Evolutionary conservation across 2,888 invertebrate species (phyloP), one percentile per base, ranked within the genome.

Genomic region (Himalopsyche tibetana): DNA sequence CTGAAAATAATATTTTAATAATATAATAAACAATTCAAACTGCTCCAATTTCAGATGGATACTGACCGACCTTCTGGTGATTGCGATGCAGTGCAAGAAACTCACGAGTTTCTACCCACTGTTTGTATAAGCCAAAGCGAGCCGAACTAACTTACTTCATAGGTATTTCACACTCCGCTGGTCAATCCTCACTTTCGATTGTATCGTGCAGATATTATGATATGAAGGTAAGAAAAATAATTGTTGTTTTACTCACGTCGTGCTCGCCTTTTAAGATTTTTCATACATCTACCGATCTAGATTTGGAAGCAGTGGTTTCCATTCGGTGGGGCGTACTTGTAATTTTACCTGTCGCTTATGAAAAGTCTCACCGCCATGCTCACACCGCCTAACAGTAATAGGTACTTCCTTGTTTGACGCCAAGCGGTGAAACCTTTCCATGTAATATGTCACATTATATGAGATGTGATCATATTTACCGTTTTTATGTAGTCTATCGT

Each of bases 151-250:
- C 42, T 80, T 42, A 80, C 38, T 45, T 40, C 80, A 40, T 42
- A 80, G 42, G 80, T 42, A 80, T 82, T 82, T 82, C 82, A 82
- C 82, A 36, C 45, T 55, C 36, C 15, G 82, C 82, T 82, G 82
- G 82, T n/a, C 82, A 19, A 19, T 63, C 36, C 8, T 11, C 55
- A 82, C 82, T 82, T 82, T 82, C 82, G 82, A 51, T 82, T 82
- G 55, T 82, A 45, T 55, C 82, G 82, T 82, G 82, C 15, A 45
- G 28, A 19, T 63, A 19, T 63, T 63, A 63, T 63, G 63, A 63
- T 63, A 28, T 63, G 63, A 19, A 63, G 63, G 63, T 28, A 63
- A 6, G 51, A 63, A 28, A 63, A 63, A 63, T 63, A 63, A 63
- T n/a, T 63, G 63, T 63, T 63, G 19, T 63, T 63, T 63, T 63